Base-by-base conservation (phyloP, 1,140 invertebrate genomes). In the Drosophila varians region DNA sequence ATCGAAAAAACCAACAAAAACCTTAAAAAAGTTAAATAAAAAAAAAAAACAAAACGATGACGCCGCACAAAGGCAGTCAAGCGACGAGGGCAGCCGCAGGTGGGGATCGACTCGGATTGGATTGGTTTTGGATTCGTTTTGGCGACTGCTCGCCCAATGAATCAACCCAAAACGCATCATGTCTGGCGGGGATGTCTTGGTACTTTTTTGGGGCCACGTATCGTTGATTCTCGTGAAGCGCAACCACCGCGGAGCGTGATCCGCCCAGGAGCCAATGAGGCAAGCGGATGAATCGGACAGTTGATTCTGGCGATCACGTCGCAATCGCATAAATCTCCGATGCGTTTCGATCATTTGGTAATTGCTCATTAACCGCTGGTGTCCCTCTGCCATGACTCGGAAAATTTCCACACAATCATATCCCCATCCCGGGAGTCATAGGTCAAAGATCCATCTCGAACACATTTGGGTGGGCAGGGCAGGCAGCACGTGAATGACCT, bases 231-330 rank as follows among this genome's bases (percentile, higher is more conserved):
- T 52, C 62, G 11, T 66, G 62, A 52, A 66, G 62, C 62, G 40
- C 47, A 23, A 74, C 58, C 58, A 54, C 58, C 46, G 28, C 61
- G 54, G 42, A 61, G 43, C 47, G 18, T 28, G 49, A 65, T 54
- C 62, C 75, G 80, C 80, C 80, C 80, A 87, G 82, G 82, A 86
- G 82, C 82, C 60, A 47, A 60, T 75, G 79, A 72, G 60, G 82
- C 82, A 87, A 86, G n/a, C 60, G 42, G 60, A 47, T 38, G 60
- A 60, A n/a, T 87, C 75, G 52, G 14, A n/a, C 34, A 46, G 23
- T 38, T 57, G 53, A 40, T 53, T 57, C 43, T 60, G 76, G 60
- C 43, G 55, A 61, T 80, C 82, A 87, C 82, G 83, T 83, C 40
- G 45, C 47, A 74, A 65, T 58, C 73, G 53, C 80, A 86, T 87